Conservation (phyloP, 2,888 invertebrate species). For the Eristalis tenax region DNA sequence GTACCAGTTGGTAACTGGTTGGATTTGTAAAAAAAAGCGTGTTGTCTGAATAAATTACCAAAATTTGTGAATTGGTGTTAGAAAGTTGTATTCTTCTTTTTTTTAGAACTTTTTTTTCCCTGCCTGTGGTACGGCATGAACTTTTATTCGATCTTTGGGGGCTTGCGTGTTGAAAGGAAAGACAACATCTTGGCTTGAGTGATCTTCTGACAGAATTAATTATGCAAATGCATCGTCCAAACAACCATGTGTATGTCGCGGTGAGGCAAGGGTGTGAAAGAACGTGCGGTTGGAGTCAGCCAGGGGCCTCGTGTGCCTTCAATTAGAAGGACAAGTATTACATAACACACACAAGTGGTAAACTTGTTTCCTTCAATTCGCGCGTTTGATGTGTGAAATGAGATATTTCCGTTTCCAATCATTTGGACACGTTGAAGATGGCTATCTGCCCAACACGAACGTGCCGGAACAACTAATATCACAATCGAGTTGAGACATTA, state of each 20-base stretch:
- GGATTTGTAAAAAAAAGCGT: conserved; percentile 53
- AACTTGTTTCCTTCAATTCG: conserved; percentile 38
- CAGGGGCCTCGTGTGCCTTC: conserved; percentile 23
- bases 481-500: not conserved
- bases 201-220: conserved; percentile 32
- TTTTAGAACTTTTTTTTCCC: not conserved
- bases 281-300: not conserved
- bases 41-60: conserved; percentile 54
- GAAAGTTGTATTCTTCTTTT: conserved; percentile 40
- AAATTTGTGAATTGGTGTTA: conserved; percentile 36
- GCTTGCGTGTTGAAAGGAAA: conserved; percentile 12
- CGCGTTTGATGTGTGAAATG: conserved; percentile 50
- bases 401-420: conserved; percentile 14
- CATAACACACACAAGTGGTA: conserved; percentile 15
- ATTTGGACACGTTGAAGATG: not conserved
- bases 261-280: not conserved
- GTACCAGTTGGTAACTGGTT: conserved; percentile 42
- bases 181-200: conserved; percentile 4
- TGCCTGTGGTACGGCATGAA: not conserved
- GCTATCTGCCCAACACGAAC: not conserved
- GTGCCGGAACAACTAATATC: not conserved
- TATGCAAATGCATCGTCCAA: conserved; percentile 36
- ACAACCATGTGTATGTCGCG: not conserved
- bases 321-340: conserved; percentile 36
- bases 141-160: not conserved